Evolutionary conservation across 2,113 vertebrate genomes (phyloP).

Genomic region (Chloebia gouldiae): DNA sequence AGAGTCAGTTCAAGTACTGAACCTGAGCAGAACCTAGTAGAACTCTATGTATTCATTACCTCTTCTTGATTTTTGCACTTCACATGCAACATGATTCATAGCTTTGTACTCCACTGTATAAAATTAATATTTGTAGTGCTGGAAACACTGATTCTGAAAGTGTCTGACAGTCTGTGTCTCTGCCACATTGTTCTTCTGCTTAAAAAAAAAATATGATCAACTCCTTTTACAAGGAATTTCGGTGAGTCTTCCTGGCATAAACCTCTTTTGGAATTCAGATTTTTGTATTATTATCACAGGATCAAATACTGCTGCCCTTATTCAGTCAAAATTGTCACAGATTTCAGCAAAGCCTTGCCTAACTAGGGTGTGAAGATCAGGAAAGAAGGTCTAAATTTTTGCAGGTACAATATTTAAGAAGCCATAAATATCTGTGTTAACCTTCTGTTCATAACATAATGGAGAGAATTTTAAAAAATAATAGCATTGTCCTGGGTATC

Average conservation of each 20-base stretch:
- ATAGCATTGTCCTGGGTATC: not conserved
- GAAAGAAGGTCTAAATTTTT: not conserved
- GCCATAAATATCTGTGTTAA: not conserved
- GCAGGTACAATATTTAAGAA: not conserved
- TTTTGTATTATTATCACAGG: not conserved
- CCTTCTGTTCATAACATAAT: not conserved
- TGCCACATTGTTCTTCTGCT: not conserved
- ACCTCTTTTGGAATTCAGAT: not conserved
- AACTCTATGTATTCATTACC: not conserved
- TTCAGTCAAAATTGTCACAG: not conserved
- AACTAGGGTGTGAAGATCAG: not conserved
- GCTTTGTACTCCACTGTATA: not conserved
- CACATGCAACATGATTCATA: not conserved
- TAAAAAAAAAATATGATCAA: not conserved
- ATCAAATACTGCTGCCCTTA: conserved; percentile 12
- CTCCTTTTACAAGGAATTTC: not conserved
- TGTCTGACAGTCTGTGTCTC: not conserved
- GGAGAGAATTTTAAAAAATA: not conserved
- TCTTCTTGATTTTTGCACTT: conserved; percentile 6
- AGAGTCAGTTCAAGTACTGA: not conserved
- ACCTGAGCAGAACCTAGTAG: not conserved
- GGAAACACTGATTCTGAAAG: not conserved
- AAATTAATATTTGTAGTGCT: not conserved
- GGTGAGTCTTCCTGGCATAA: not conserved
- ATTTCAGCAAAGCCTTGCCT: not conserved